Evolutionary conservation across 2,797 vertebrate species (phyloP).

Genomic region (Diplodus sargus): DNA sequence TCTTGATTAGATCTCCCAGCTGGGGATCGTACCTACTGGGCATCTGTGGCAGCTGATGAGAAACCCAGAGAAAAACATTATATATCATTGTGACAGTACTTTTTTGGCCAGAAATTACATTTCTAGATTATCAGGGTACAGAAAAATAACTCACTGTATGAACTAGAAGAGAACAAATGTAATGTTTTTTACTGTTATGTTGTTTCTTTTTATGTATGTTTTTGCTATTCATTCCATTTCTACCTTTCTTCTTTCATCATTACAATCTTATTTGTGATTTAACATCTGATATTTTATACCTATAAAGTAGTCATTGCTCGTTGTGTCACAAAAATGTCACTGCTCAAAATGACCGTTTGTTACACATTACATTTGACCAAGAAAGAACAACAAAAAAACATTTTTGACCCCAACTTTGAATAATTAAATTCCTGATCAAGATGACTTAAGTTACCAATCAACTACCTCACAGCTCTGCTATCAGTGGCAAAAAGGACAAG

Average conservation of each 20-base stretch:
- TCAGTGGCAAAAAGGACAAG: background rate
- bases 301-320: too few species aligned
- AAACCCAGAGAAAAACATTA: conserved; percentile 43
- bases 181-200: too few species aligned
- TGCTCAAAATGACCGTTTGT: too few species aligned
- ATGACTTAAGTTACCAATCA: background rate
- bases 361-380: too few species aligned
- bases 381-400: too few species aligned
- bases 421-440: background rate
- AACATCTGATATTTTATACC: too few species aligned
- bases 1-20: conserved; percentile 91
- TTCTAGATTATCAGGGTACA: background rate
- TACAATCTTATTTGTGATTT: too few species aligned
- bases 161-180: background rate
- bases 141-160: background rate
- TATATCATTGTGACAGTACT: background rate
- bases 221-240: too few species aligned
- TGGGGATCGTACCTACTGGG: conserved; percentile 93
- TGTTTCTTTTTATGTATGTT: too few species aligned
- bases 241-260: too few species aligned
- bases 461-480: background rate
- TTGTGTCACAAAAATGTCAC: too few species aligned
- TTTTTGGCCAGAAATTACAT: background rate
- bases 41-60: conserved; percentile 92
- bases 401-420: too few species aligned